phyloP scores from a whole-genome alignment of 2,888 invertebrate species.

The Apamea sordens region DNA sequence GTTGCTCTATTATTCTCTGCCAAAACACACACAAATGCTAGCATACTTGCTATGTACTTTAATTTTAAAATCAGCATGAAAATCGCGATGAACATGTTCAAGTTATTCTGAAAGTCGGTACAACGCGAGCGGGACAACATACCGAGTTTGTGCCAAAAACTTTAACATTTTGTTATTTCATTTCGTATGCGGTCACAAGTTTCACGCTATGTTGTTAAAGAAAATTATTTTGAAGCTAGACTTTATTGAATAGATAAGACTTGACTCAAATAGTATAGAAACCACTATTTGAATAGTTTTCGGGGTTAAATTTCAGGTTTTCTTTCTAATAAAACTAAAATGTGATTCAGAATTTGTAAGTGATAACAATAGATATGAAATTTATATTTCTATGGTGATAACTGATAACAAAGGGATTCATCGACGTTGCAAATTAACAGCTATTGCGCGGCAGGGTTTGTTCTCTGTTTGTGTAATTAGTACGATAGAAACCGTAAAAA shows the following conservation, averaged over 20 bases:
- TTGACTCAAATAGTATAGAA: neutral
- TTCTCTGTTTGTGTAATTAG: conserved; percentile 43
- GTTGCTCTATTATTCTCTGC: conserved; percentile 4
- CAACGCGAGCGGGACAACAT: conserved; percentile 26
- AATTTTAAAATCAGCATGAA: conserved; percentile 46
- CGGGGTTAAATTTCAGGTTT: neutral
- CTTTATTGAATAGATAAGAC: conserved; percentile 21
- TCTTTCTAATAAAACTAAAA: neutral
- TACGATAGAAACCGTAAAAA: neutral
- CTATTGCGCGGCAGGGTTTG: neutral
- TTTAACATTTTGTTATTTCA: conserved; percentile 57
- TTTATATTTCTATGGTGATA: neutral
- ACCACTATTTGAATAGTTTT: neutral
- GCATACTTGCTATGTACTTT: conserved; percentile 29
- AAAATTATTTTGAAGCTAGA: conserved; percentile 20
- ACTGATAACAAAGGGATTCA: neutral
- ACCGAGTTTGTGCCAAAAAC: conserved; percentile 57
- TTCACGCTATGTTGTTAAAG: conserved; percentile 22
- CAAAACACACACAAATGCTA: conserved; percentile 11
- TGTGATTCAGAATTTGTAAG: neutral
- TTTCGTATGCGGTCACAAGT: conserved; percentile 51
- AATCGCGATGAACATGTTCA: conserved; percentile 38
- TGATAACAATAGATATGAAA: neutral
- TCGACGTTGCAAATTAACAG: conserved; percentile 28
- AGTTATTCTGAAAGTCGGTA: conserved; percentile 45